These are phyloP conservation scores for Thecophora atra DNA, from an alignment of 2,888 invertebrate species.

Conservation along the genomic window DNA sequence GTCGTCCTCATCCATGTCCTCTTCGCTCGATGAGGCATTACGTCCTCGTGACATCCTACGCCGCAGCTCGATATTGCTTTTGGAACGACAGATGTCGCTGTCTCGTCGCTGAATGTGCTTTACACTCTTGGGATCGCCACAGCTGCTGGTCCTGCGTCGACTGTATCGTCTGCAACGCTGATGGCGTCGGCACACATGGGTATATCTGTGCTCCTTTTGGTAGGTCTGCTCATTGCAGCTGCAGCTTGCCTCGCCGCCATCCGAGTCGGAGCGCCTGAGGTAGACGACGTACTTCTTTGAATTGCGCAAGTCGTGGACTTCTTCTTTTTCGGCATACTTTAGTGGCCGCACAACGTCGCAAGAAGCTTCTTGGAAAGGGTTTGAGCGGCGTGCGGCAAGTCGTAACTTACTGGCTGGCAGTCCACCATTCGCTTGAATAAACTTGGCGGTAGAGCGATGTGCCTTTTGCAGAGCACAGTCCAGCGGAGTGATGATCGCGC, in stretches of 20 bases:
- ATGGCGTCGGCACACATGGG: conserved; percentile 59
- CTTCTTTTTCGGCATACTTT: conserved; percentile 63
- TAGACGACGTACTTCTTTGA: conserved; percentile 63
- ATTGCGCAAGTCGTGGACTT: conserved; percentile 58
- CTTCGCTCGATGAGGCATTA: conserved; percentile 61
- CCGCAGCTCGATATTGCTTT: conserved; percentile 65
- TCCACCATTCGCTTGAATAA: conserved; percentile 89
- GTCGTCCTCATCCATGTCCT: conserved; percentile 60
- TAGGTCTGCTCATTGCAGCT: conserved; percentile 61
- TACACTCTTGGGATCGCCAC: conserved; percentile 58
- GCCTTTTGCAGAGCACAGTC: conserved; percentile 90
- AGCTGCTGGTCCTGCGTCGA: conserved; percentile 63
- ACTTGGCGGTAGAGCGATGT: conserved; percentile 90
- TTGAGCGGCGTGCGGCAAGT: conserved; percentile 59
- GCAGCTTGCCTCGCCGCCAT: conserved; percentile 49
- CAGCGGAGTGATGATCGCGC: conserved; percentile 86
- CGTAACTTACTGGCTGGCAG: conserved; percentile 78
- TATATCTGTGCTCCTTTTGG: conserved; percentile 57
- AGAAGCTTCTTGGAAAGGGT: conserved; percentile 60
- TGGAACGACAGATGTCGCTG: conserved; percentile 63
- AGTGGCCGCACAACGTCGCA: conserved; percentile 62
- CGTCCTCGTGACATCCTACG: conserved; percentile 57
- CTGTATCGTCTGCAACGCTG: conserved; percentile 50
- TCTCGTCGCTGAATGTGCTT: conserved; percentile 42
- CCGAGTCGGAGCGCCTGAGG: conserved; percentile 61